Evolutionary conservation across 2,888 invertebrate genomes (phyloP).

Genomic region (Frankliniella fusca): DNA sequence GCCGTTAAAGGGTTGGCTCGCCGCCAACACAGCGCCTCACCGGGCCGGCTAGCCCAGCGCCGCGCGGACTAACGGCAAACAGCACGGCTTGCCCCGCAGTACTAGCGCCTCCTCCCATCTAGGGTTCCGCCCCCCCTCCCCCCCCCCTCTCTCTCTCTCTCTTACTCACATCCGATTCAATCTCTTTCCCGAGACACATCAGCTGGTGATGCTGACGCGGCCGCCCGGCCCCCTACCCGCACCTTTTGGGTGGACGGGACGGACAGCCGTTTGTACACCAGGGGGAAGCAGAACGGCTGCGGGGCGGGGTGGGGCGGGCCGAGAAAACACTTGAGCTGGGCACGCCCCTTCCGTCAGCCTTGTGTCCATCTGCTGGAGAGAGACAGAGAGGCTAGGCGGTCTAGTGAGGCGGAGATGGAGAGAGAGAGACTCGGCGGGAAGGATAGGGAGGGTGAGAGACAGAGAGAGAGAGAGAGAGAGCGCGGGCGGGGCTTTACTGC

Average conservation of each 20-base stretch:
- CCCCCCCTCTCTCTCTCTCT: too few relatives aligned
- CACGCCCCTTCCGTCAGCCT: background rate
- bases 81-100: too few relatives aligned
- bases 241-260: background rate
- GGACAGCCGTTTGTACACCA: background rate
- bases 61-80: too few relatives aligned
- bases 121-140: too few relatives aligned
- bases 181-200: background rate
- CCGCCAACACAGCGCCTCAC: background rate
- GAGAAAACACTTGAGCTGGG: background rate
- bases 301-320: background rate
- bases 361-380: constrained; percentile 5
- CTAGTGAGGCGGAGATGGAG: background rate
- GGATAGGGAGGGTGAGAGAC: background rate
- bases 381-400: background rate
- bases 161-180: background rate
- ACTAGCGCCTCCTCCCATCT: too few relatives aligned
- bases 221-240: too few relatives aligned
- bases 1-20: constrained; percentile 3
- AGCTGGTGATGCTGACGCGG: too few relatives aligned
- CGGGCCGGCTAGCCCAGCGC: background rate
- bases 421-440: background rate
- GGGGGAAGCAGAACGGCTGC: background rate
- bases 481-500: background rate
- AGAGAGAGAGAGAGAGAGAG: background rate